Evolutionary conservation across 2,888 invertebrate species (phyloP), one percentile per base, ranked within the genome.

Genomic region (Andricus quercusramuli): DNA sequence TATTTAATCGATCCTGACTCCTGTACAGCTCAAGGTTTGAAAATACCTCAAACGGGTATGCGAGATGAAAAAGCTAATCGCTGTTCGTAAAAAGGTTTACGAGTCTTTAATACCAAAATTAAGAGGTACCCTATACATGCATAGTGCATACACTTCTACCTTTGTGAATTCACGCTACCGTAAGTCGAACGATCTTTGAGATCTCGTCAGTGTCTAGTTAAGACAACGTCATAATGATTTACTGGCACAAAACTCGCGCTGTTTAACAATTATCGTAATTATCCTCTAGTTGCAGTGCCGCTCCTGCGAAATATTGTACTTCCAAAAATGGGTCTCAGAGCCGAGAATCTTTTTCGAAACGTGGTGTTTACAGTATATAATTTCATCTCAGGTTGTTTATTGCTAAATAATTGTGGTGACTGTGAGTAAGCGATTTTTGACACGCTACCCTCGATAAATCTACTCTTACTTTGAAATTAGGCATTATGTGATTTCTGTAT

Each of bases 151-250:
- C 37, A 74, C 25, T 3, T 68, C 47, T 29, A 29, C 70, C 56
- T 29, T 74, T 59, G 51, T 32, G n/a, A 74, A 74, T 74, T 74
- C 74, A 74, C 56, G 74, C 74, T 74, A n/a, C 56, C 29, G 37
- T 59, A 74, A 74, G 32, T 56, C 32, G 22, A 59, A 74, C 56
- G 56, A 74, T 74, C 56, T n/a, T 37, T 37, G 32, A 56, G 74
- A 74, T 79, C 74, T 79, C 79, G 74, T 29, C 70, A 62, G 62
- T 67, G 64, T 62, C 62, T 70, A 64, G 79, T 65, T 62, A 79
- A 74, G 47, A 79, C 65, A 74, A 79, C 65, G 62, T 32, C 64
- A 51, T 64, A 64, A 74, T 74, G 74, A 74, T 74, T 74, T 74
- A 74, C 56, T 56, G 37, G 37, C 74, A 15, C 74, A 74, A 74